Evolutionary conservation across 2,113 vertebrate genomes (phyloP).

Genomic region (Cyphomyrus discorhynchus): DNA sequence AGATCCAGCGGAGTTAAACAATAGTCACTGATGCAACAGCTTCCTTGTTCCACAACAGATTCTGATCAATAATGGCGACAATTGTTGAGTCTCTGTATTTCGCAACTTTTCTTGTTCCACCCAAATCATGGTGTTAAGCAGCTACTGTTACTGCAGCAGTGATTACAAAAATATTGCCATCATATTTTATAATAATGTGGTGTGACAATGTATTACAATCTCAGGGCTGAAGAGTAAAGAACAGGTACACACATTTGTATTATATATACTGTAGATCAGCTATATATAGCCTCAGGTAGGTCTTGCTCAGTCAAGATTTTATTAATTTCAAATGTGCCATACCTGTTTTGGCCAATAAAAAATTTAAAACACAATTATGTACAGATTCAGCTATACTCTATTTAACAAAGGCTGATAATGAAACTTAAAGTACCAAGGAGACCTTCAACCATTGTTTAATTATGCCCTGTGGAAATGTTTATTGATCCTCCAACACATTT

Average conservation of each 20-base stretch:
- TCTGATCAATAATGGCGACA: neutral
- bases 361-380: neutral
- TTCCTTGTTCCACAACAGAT: neutral
- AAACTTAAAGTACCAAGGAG: neutral
- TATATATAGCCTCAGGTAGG: neutral
- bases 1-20: neutral
- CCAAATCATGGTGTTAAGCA: neutral
- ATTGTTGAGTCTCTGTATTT: neutral
- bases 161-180: neutral
- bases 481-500: neutral
- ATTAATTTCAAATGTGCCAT: neutral
- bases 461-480: slow-evolving; percentile 11
- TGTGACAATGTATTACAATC: neutral
- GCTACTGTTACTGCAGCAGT: neutral
- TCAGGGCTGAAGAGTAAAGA: neutral
- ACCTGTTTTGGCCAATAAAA: neutral
- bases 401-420: neutral
- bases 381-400: neutral
- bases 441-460: neutral
- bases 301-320: neutral
- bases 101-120: neutral
- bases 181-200: neutral
- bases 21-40: neutral
- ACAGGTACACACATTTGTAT: neutral
- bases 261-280: neutral